Evolutionary conservation across 2,888 invertebrate genomes (phyloP), one percentile per base, ranked within the genome.

Genomic region (Apomyelois bistriatella): DNA sequence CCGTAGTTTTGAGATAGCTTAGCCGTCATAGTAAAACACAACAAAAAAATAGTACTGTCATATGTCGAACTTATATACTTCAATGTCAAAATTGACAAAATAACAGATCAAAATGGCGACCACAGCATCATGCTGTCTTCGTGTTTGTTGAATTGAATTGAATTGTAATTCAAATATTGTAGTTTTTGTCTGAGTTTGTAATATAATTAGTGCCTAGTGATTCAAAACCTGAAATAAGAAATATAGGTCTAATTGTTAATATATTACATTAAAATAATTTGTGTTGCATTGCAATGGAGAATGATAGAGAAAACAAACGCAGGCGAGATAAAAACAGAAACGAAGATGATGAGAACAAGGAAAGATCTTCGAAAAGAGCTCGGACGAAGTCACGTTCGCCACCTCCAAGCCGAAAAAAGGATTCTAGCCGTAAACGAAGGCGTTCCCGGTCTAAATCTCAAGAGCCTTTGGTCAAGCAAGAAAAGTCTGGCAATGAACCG

Each of bases 361-460:
- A 82, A 62, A 82, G 68, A 58, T 81, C 73, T 57, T 66, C 76
- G 1, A 87, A 74, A 76, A 74, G 72, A 55, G 66, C 70, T 46
- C 75, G 83, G 41, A 74, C 83, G 9, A 74, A 76, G 55, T 82
- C 85, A 1, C 68, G 68, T 56, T 79, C 85, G 22, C 76, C 76
- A 12, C 61, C 53, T 1, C 62, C 66, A 2, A 56, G 55, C 28
- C 68, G 72, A 7, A 72, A 80, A 1, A 80, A 53, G 35, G 75
- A 79, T 13, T 70, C 68, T 10, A 74, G 74, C 49, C 76, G 85
- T 9, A 88, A 82, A 67, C 77, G 83, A 10, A 76, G 66, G 53
- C 71, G 75, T 74, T 85, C 88, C 5, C 75, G 67, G 53, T 85
- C 88, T 1, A 64, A 58, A 15, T 82, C 85, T 12, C 79, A 79